Conservation (phyloP, 2,888 invertebrate genomes). For the Lithophane ornitopus region DNA sequence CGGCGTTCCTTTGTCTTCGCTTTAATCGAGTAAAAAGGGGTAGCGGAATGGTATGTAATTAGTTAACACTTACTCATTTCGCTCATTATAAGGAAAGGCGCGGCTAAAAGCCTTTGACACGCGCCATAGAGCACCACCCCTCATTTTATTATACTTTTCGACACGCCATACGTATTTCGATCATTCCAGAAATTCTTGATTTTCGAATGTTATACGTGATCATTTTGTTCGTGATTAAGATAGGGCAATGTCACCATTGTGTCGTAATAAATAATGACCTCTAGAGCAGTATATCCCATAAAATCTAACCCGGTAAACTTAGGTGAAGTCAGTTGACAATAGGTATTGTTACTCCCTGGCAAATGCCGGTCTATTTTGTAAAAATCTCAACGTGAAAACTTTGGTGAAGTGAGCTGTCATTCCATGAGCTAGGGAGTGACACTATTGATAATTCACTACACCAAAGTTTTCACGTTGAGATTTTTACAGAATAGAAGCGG, state of each 20-base stretch:
- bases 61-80: slow-evolving; percentile 65
- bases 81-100: slow-evolving; percentile 47
- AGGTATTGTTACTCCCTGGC: no score
- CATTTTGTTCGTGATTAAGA: not conserved
- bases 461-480: not conserved
- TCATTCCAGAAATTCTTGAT: not conserved
- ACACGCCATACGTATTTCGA: slow-evolving; percentile 24
- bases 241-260: not conserved
- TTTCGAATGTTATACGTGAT: not conserved
- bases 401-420: no score
- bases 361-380: no score
- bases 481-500: not conserved
- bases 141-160: slow-evolving; percentile 25
- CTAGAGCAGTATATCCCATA: not conserved
- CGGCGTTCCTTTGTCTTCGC: slow-evolving; percentile 46
- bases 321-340: no score
- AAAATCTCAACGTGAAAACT: no score
- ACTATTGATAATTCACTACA: not conserved
- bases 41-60: slow-evolving; percentile 61
- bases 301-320: no score
- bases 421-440: no score
- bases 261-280: not conserved
- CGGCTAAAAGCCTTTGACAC: slow-evolving; percentile 56
- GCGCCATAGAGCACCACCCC: slow-evolving; percentile 30
- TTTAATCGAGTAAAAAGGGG: slow-evolving; percentile 59